Percentiles rank a stretch among this genome's conserved stretches.
These are phyloP conservation scores for Camarhynchus parvulus DNA, from an alignment of 2,113 vertebrate genomes.

Conservation along the genomic window DNA sequence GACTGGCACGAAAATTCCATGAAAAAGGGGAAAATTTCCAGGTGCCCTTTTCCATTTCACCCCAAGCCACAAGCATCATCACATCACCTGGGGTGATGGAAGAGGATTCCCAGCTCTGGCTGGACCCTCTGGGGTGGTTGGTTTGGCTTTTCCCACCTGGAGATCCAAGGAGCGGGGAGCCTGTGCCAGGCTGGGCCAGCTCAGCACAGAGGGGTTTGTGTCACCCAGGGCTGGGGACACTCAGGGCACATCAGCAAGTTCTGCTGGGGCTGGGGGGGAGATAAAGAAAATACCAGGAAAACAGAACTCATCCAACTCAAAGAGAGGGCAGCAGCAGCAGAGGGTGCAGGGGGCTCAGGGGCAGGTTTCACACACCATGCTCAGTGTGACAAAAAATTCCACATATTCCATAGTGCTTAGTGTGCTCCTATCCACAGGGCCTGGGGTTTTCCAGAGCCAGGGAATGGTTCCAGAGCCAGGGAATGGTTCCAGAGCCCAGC, in stretches of 20 bases:
- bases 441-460: background rate
- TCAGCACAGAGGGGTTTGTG: background rate
- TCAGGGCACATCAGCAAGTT: background rate
- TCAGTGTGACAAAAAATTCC: accelerated
- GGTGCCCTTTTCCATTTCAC: background rate
- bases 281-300: background rate
- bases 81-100: accelerated
- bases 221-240: background rate
- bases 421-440: background rate
- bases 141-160: background rate
- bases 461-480: background rate
- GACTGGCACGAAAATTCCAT: background rate
- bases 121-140: accelerated
- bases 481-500: background rate
- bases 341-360: background rate
- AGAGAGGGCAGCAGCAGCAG: background rate
- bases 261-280: background rate
- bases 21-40: background rate
- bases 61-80: background rate
- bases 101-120: background rate
- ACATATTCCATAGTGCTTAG: accelerated
- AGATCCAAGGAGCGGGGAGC: background rate
- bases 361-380: background rate
- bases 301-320: background rate
- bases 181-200: background rate